Base-by-base conservation (phyloP, 2,113 vertebrate genomes). In the Silurus asotus region DNA sequence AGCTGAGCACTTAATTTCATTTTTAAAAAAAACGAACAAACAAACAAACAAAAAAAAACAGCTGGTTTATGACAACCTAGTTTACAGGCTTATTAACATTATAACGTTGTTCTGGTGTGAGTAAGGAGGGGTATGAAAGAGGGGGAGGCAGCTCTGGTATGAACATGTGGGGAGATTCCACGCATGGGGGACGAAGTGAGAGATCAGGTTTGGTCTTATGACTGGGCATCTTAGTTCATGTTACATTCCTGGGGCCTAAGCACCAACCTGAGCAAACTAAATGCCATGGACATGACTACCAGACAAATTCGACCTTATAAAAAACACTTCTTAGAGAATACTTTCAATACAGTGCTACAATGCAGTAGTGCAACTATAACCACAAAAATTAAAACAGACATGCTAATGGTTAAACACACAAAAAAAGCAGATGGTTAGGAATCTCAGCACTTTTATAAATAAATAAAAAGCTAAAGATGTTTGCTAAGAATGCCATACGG, bases 201-300 rank as follows among this genome's bases (percentile, higher is more conserved):
- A 45, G 89, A 90, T 87, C 86, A 3, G 17, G 78, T 89, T 89
- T 85, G 89, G 90, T 89, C 90, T 90, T 88, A 88, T 89, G 88
- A 89, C 88, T 87, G 61, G 72, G 82, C 86, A 89, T 88, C 84
- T 78, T 83, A 86, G 89, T 88, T 91, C 91, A 85, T 65, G 87
- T 91, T 91, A 87, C 91, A 89, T 62, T 70, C 76, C 62, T 4
- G 48, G 56, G 84, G 72, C 62, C 72, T 81, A 49, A 65, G 69
- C 70, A 67, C 65, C 58, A 53, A 49, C 84, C 80, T 89, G 84
- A 81, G 85, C 65, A 88, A 89, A n/a, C 69, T 37, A 88, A 80
- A 81, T 15, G 56, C 45, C 48, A 86, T 13, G 69, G 56, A 45
- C 53, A 87, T 37, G 37, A 37, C 15, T 72, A 48, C 15, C 17